Evolutionary conservation across 2,888 invertebrate species (phyloP), one percentile per base, ranked within the genome.

Genomic region (Vanessa cardui): DNA sequence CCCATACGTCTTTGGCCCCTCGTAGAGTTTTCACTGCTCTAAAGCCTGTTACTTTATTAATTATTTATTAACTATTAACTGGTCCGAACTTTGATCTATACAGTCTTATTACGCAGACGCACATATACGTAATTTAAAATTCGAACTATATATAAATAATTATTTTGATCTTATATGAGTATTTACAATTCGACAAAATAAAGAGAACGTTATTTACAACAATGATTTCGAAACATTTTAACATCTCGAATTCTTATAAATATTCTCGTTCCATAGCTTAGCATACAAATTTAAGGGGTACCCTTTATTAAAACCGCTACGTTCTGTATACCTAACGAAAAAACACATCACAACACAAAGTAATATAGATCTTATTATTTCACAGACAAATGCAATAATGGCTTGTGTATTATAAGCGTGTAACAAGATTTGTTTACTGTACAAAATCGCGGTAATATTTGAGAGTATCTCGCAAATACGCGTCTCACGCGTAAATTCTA

Each of bases 401-500:
- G 58, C 15, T 20, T 63, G 47, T 31, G n/a, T 21, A n/a, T 52
- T 26, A 21, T 52, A 20, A n/a, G n/a, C 20, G n/a, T 50, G 20
- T 6, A 31, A 46, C 5, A 20, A n/a, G 21, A 15, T 59, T 16
- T 39, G 31, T 12, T 6, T 15, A 9, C 20, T 46, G 52, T 56
- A 63, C 33, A 62, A 60, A 64, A 62, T 70, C 70, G 70, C 60
- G 65, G 65, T 68, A 68, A 70, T 65, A 70, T 68, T 70, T 64
- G 70, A 62, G 61, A 68, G 68, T 70, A 70, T 68, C 68, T 64
- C 59, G 52, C 78, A 83, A 82, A 83, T 79, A 80, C 76, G 73
- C 46, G 74, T 77, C 77, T 80, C 78, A 76, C 77, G 64, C 68
- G 70, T 68, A 65, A 70, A 68, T 70, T 81, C 78, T 77, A 85